Conservation (phyloP, 2,797 vertebrate species). For the Anguilla pacifica region DNA sequence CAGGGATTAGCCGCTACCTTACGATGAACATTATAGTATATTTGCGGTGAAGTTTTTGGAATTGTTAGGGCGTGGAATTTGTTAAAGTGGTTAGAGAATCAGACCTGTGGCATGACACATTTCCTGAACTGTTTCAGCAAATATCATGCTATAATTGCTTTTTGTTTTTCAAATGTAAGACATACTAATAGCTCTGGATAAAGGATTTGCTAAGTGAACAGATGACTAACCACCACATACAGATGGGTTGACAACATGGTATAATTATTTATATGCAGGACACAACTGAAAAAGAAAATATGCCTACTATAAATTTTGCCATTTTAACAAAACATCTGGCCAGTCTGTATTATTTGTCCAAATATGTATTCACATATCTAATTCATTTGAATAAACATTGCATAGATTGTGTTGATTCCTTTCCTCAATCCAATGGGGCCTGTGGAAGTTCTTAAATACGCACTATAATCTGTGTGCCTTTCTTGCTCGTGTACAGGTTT, state of each 20-base stretch:
- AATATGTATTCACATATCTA: not conserved
- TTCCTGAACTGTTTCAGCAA: not conserved
- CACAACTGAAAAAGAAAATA: not conserved
- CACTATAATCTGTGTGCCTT: not conserved
- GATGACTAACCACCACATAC: not conserved
- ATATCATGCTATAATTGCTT: not conserved
- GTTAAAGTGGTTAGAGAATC: not conserved
- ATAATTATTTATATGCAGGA: not conserved
- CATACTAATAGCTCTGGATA: not conserved
- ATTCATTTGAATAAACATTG: not conserved
- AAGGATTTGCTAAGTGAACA: not conserved
- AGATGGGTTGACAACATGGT: not conserved
- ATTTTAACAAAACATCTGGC: not conserved
- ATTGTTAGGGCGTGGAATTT: not conserved
- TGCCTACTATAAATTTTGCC: not conserved
- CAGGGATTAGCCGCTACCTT: not conserved
- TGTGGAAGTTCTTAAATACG: not conserved
- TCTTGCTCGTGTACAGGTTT: not conserved
- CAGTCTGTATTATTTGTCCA: not conserved
- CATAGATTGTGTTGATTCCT: not conserved
- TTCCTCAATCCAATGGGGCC: not conserved
- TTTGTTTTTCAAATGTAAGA: not conserved
- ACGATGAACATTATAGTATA: not conserved
- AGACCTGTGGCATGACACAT: not conserved
- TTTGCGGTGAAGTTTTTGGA: not conserved